A percentile compares a stretch with the other conserved stretches of the same genome.
phyloP scores from a whole-genome alignment of 2,797 vertebrate genomes.

The Ptychobarbus kaznakovi region DNA sequence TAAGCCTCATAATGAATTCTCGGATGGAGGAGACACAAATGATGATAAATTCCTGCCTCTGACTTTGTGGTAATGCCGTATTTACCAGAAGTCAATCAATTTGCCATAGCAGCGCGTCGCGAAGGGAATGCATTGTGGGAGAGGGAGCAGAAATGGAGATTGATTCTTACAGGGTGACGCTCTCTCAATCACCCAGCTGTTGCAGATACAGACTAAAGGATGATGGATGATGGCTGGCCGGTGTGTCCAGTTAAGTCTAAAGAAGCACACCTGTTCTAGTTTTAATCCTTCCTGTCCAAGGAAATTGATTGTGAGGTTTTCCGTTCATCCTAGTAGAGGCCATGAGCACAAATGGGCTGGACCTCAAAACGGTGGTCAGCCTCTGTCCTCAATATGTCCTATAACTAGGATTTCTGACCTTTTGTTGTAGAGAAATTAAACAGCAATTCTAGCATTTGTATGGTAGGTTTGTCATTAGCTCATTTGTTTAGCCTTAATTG shows the following conservation, averaged over 20 bases:
- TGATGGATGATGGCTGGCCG: constrained; percentile 55
- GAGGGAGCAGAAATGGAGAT: constrained; percentile 58
- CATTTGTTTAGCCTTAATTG: background rate
- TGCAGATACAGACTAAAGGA: constrained; percentile 53
- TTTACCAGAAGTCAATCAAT: constrained; percentile 63
- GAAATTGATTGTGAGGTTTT: constrained; percentile 42
- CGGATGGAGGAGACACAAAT: constrained; percentile 51
- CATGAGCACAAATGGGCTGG: background rate
- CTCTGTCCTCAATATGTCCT: constrained; percentile 31
- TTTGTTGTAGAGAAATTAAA: background rate
- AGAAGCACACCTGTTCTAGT: constrained; percentile 56
- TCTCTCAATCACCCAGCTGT: constrained; percentile 46
- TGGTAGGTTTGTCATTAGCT: background rate
- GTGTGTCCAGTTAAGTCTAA: constrained; percentile 26
- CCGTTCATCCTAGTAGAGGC: constrained; percentile 31
- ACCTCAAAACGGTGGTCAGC: background rate
- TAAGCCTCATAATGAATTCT: constrained; percentile 53
- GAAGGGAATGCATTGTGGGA: constrained; percentile 33
- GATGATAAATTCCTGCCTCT: constrained; percentile 61
- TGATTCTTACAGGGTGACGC: constrained; percentile 61
- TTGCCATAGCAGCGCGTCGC: constrained; percentile 30
- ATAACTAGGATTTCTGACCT: constrained; percentile 4
- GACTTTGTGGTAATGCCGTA: constrained; percentile 55
- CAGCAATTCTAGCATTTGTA: background rate
- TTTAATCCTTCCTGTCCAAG: constrained; percentile 51